Base-by-base conservation (phyloP, 2,888 invertebrate species). In the Hydrotaea cyrtoneurina region DNA sequence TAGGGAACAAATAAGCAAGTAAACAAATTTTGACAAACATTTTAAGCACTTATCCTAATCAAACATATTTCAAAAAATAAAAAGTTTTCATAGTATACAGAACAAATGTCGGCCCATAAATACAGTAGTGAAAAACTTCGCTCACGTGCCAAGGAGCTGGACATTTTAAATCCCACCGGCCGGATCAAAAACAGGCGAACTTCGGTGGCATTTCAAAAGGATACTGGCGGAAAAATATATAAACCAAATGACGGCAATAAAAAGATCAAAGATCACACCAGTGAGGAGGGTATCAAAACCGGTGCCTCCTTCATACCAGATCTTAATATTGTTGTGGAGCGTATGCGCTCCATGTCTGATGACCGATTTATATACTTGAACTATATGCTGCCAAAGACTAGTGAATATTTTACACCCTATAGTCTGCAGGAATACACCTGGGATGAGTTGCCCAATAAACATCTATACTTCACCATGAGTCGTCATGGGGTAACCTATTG, bases 381-480 rank as follows among this genome's bases (percentile, higher is more conserved):
- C 8, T 96, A 96, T 87, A 95, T 95, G 55, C 95, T 96, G 0
- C 94, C 95, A n/a, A 94, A 94, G 79, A 94, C 94, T 4, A 96
- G 96, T 85, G 95, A 95, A 87, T 94, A 94, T 88, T 96, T 96
- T 86, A 95, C 95, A 2, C 96, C 96, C 0, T 96, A 96, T 89
- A 95, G 95, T 82, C 93, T 96, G 46, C 95, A 94, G 96, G 95
- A 97, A 50, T 96, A 96, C 0, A 94, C 94, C 0, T 97, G 96
- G 89, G 94, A 94, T 53, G 93, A 95, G 73, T 93, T 96, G 31
- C 87, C 90, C 23, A 94, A 96, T 88, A 94, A 94, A 89, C 94
- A 92, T 17, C 96, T 96, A 89, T 96, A 95, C 90, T 95, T 96
- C 88, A 98, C 97, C 0, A 95, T 98, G 87, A 97, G 97, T 87